Base-by-base conservation (phyloP, 2,797 vertebrate genomes). In the Notamacropus eugenii region DNA sequence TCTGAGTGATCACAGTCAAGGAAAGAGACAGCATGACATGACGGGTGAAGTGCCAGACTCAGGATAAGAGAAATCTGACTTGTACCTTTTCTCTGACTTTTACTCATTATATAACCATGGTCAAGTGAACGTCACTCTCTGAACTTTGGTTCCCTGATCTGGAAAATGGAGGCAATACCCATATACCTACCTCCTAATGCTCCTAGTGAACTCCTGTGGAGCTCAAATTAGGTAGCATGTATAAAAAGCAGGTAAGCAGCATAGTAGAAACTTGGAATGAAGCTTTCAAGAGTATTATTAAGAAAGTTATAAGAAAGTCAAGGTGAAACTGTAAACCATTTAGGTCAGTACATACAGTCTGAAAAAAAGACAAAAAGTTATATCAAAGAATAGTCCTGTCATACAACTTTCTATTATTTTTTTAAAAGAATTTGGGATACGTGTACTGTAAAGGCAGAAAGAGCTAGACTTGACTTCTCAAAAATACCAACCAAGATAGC, bases 221-320 rank as follows among this genome's bases (percentile, higher is more conserved):
- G 59, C 34, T 34, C 90, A 40, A 93, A 90, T 13, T 92, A 67
- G 5, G n/a, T 40, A 90, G 58, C 58, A 62, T 92, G 0, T 11
- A 58, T 54, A 11, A 93, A 3, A 94, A 94, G 57, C 19, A 90
- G 4, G 8, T 28, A 94, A 62, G 16, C 5, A 90, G 4, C 9
- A 82, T 59, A 55, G 16, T 92, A 50, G 10, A 12, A 14, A 55
- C 16, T 24, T 91, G 74, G 67, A 46, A 12, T 29, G 93, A 93
- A 92, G 14, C 11, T 82, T 90, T 90, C 6, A 40, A 12, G 10
- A 3, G 58, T 50, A 96, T 90, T 94, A 93, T 90, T 90, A 5
- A 93, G 9, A 46, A 92, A 92, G 62, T 92, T 92, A 22, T 28
- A 55, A 95, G 95, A n/a, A 6, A 82, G 8, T 59, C 54, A 94